Evolutionary conservation across 2,888 invertebrate genomes (phyloP), one percentile per base, ranked within the genome.

Genomic region (Fragum sueziense): DNA sequence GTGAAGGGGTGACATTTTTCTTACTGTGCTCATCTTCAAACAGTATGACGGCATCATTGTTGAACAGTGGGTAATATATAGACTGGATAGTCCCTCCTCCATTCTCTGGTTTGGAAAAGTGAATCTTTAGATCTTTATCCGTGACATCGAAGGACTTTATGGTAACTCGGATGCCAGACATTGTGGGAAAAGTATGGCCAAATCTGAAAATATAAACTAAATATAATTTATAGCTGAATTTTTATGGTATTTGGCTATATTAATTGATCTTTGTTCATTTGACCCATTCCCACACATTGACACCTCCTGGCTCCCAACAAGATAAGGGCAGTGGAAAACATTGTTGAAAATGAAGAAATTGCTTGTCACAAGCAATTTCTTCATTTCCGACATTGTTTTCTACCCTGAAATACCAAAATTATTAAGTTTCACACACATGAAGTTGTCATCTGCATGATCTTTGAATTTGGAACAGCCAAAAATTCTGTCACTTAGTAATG

Each of bases 81-180:
- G 27, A 20, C 59, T 70, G 29, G 52, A 84, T 76, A 3, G 54
- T 34, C 11, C 84, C 80, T 9, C 84, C 84, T 22, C 80, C 80
- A 78, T 84, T 52, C 7, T 74, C 71, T 22, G 78, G 76, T 29
- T 81, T 84, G 0, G 79, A 27, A 59, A 84, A 84, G 62, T 79
- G 34, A 4, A 74, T 74, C 34, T 77, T 72, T 3, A 84, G 68
- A n/a, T 76, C 67, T 37, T 70, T 79, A 14, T 72, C 70, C 17
- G 61, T 68, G 41, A 72, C 61, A 0, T 31, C 29, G 0, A 3
- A 0, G 9, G 72, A 57, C 1, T 78, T 7, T 6, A 22, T 25
- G 27, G 34, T 33, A 4, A 82, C 70, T 27, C 78, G 29, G 29
- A 82, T 41, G 22, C 75, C 75, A 20, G 78, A 75, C 82, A 82